Evolutionary conservation across 2,888 invertebrate genomes (phyloP).

Genomic region (Axea sp.): DNA sequence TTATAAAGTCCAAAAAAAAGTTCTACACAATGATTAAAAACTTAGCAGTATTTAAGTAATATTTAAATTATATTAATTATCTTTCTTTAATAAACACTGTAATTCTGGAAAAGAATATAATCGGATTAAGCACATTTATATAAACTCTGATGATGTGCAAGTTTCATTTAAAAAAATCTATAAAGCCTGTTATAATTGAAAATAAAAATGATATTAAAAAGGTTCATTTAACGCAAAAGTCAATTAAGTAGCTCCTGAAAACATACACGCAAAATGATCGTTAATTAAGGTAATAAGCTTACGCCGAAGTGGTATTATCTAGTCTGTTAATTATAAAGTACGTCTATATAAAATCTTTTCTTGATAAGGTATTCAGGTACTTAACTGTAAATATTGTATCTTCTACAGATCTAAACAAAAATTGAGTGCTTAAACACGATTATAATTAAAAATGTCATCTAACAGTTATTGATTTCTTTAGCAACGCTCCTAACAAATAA

Average conservation of each 20-base stretch:
- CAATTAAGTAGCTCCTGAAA: constrained; percentile 21
- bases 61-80: no score
- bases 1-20: no score
- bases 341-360: constrained; percentile 35
- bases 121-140: constrained; percentile 9
- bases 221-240: constrained; percentile 7
- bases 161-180: constrained; percentile 1
- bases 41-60: no score
- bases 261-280: constrained; percentile 18
- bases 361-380: constrained; percentile 23
- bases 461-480: no score
- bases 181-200: constrained; percentile 12
- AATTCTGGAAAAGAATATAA: no score
- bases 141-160: no score
- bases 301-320: constrained; percentile 23
- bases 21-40: no score
- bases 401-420: neutral
- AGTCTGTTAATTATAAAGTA: constrained; percentile 35
- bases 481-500: no score
- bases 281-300: constrained; percentile 50
- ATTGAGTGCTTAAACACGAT: constrained; percentile 4
- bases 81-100: no score
- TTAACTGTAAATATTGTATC: constrained; percentile 10
- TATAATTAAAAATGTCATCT: constrained; percentile 24
- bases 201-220: constrained; percentile 26